Percentiles rank a stretch among this genome's conserved stretches.
These are phyloP conservation scores for Caradrina kadenii DNA, from an alignment of 2,888 invertebrate genomes.

Conservation along the genomic window DNA sequence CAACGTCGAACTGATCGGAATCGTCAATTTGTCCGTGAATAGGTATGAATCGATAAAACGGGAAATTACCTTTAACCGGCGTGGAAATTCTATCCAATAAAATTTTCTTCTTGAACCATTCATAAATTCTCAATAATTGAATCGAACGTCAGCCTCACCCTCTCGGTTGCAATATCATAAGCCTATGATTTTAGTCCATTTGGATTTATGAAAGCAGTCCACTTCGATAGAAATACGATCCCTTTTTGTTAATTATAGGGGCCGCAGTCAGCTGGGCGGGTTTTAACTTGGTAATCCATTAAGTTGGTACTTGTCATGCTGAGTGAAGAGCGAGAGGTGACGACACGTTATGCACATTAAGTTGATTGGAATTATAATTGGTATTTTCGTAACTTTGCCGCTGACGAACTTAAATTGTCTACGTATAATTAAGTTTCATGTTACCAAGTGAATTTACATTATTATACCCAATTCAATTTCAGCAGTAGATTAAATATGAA, in stretches of 20 bases:
- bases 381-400: conserved; percentile 61
- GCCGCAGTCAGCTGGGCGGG: conserved; percentile 70
- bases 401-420: conserved; percentile 39
- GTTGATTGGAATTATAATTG: conserved; percentile 77
- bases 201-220: conserved; percentile 71
- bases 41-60: conserved; percentile 78
- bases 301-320: conserved; percentile 72
- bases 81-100: conserved; percentile 83
- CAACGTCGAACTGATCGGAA: conserved; percentile 71
- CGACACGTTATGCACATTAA: conserved; percentile 76
- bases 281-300: conserved; percentile 78
- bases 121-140: conserved; percentile 87
- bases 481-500: conserved; percentile 34
- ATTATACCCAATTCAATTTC: conserved; percentile 38
- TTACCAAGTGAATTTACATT: conserved; percentile 39
- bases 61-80: conserved; percentile 78
- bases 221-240: conserved; percentile 63
- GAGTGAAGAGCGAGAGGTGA: conserved; percentile 59
- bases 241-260: conserved; percentile 79
- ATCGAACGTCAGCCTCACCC: conserved; percentile 80
- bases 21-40: conserved; percentile 76
- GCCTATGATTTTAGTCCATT: conserved; percentile 80
- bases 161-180: conserved; percentile 77
- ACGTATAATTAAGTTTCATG: conserved; percentile 45
- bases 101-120: conserved; percentile 83